Evolutionary conservation across 2,888 invertebrate species (phyloP).

Genomic region (Limnephilus auricula): DNA sequence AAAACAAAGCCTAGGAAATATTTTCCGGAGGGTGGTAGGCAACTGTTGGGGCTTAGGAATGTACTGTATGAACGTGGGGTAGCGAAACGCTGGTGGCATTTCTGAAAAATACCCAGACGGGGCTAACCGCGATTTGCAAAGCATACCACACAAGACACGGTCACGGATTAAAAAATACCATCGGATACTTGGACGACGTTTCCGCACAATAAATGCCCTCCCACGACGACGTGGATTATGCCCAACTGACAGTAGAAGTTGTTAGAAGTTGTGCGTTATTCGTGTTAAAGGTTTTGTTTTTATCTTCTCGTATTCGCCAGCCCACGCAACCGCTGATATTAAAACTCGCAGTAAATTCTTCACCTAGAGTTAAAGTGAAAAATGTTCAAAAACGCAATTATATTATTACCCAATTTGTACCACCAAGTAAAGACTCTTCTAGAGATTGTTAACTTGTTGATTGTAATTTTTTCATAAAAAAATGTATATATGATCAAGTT

Average conservation of each 20-base stretch:
- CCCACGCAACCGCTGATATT: background rate
- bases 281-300: background rate
- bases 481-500: no score
- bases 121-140: constrained; percentile 12
- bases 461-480: no score
- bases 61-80: background rate
- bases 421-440: no score
- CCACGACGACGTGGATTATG: background rate
- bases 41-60: background rate
- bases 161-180: constrained; percentile 48
- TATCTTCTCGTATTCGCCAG: background rate
- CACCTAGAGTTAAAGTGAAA: background rate
- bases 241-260: background rate
- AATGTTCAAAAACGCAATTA: background rate
- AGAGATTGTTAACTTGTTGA: no score
- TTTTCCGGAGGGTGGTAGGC: constrained; percentile 3
- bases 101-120: constrained; percentile 14
- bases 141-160: constrained; percentile 23
- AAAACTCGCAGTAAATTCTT: background rate
- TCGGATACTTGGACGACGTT: background rate
- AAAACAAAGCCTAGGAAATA: constrained; percentile 4
- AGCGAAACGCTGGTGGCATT: constrained; percentile 24
- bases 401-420: no score
- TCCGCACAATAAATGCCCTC: background rate
- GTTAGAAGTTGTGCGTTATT: background rate